Percentiles rank a stretch among this genome's conserved stretches.
Conservation (phyloP, 30 jellyfish, hydroid and myxozoan species). For the Rhopilema esculentum region DNA sequence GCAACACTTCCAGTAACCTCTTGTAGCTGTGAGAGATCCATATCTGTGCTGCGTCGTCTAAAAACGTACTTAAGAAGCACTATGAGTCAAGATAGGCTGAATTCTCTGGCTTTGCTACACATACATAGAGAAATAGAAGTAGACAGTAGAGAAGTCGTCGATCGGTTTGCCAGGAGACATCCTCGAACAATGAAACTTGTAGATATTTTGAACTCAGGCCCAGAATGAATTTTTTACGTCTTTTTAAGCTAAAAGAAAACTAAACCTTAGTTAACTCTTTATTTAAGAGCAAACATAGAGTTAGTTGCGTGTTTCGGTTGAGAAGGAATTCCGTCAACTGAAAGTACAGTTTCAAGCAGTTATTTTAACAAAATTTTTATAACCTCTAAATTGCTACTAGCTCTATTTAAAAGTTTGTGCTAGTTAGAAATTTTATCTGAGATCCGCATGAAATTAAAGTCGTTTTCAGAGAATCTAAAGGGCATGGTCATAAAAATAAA, state of each 20-base stretch:
- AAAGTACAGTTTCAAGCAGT: not conserved
- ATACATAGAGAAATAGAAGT: not conserved
- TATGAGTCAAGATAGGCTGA: slow-evolving; percentile 23
- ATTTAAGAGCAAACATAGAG: not conserved
- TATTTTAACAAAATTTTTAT: not conserved
- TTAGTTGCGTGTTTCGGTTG: not conserved
- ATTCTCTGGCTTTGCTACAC: slow-evolving; percentile 23
- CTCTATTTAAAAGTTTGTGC: not conserved
- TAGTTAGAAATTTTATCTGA: not conserved
- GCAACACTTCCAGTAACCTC: slow-evolving; percentile 78
- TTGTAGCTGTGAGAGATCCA: slow-evolving; percentile 70
- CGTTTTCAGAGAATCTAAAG: not conserved
- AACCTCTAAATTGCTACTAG: not conserved
- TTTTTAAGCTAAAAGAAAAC: not conserved
- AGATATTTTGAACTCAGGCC: slow-evolving; percentile 30
- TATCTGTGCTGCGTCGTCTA: slow-evolving; percentile 51
- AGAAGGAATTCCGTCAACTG: not conserved
- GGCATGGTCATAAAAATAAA: too few relatives aligned
- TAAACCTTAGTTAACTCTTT: not conserved
- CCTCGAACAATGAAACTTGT: slow-evolving; percentile 57
- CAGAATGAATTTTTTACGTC: not conserved
- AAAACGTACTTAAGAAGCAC: slow-evolving; percentile 59
- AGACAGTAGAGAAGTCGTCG: slow-evolving; percentile 14
- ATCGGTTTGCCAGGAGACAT: slow-evolving; percentile 35
- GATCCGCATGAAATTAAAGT: not conserved